A percentile compares a stretch with the other conserved stretches of the same genome.
These are phyloP conservation scores for Pelagia noctiluca DNA, from an alignment of 30 jellyfish, hydroid and myxozoan genomes.

Conservation along the genomic window DNA sequence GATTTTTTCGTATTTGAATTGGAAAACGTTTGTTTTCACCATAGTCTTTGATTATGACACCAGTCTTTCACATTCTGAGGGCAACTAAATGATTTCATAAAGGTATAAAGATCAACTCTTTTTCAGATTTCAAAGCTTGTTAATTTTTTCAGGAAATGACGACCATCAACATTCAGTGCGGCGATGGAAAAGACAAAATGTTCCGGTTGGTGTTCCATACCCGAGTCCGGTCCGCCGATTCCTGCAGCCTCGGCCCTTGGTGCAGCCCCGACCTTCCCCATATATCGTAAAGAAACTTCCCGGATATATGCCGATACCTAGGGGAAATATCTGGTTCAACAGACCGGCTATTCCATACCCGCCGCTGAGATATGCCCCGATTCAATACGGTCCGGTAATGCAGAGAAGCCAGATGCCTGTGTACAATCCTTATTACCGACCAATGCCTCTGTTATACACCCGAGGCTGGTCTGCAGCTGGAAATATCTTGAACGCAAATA, in stretches of 20 bases:
- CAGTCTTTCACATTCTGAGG: too few relatives aligned
- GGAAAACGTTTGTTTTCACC: too few relatives aligned
- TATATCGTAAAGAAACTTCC: neutral
- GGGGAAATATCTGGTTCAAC: constrained; percentile 1
- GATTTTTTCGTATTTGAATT: too few relatives aligned
- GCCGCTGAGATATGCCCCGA: constrained; percentile 22
- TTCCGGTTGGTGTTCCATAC: neutral
- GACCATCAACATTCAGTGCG: too few relatives aligned
- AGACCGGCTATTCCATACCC: constrained; percentile 17
- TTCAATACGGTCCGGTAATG: constrained; percentile 11
- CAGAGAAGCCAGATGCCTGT: constrained; percentile 30
- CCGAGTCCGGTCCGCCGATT: neutral
- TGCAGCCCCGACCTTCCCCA: neutral
- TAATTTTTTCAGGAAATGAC: too few relatives aligned
- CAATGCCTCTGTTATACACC: constrained; percentile 22
- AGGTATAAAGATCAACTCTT: too few relatives aligned
- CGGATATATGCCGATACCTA: neutral
- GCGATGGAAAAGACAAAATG: constrained; percentile 6
- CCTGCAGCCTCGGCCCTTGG: too few relatives aligned
- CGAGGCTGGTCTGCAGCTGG: constrained; percentile 55
- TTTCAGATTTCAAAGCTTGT: too few relatives aligned
- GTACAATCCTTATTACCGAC: constrained; percentile 3
- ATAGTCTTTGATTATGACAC: too few relatives aligned
- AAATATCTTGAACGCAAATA: constrained; percentile 52
- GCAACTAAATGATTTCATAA: too few relatives aligned